Evolutionary conservation across 2,797 vertebrate species (phyloP), one percentile per base, ranked within the genome.

Genomic region (Melopsittacus undulatus): DNA sequence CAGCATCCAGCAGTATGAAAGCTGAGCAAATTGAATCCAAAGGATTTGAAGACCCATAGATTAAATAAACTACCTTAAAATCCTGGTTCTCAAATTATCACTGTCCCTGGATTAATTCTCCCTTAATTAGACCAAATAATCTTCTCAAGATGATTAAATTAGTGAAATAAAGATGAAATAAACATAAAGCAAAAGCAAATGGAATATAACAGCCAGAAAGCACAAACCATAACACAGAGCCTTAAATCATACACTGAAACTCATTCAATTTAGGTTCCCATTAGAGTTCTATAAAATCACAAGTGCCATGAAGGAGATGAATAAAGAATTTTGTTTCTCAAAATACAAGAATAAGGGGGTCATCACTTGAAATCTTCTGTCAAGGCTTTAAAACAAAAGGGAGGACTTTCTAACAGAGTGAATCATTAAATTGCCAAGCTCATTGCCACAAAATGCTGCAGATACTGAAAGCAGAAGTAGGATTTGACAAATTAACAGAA

Each of bases 21-120:
- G 92, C 92, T 83, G 48, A 72, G 72, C 57, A 94, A 97, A 96
- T 92, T 93, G 90, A 96, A 96, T 96, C 93, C 92, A 95, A 95
- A 94, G 78, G 81, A 87, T 92, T 95, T 93, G 86, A 93, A 92
- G 95, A 94, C 94, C 90, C 83, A 85, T 75, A 94, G 94, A 96
- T 95, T 95, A 95, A 97, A 95, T 92, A 96, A 96, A 95, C 88
- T 89, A 90, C 81, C 72, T 92, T 91, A 69, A 87, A 94, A 95
- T 83, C 79, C 82, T 93, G 79, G 62, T 75, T 95, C 78, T 94
- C 78, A 94, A 93, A 93, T 95, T 92, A 95, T 82, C 48, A 5
- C 70, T 94, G 91, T 75, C 86, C 48, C 72, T 95, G 90, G 94
- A 95, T 95, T 95, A 95, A 96, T 95, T 90, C 87, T 93, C 83